Evolutionary conservation across 2,888 invertebrate species (phyloP).

Genomic region (Ephialtes manifestator): DNA sequence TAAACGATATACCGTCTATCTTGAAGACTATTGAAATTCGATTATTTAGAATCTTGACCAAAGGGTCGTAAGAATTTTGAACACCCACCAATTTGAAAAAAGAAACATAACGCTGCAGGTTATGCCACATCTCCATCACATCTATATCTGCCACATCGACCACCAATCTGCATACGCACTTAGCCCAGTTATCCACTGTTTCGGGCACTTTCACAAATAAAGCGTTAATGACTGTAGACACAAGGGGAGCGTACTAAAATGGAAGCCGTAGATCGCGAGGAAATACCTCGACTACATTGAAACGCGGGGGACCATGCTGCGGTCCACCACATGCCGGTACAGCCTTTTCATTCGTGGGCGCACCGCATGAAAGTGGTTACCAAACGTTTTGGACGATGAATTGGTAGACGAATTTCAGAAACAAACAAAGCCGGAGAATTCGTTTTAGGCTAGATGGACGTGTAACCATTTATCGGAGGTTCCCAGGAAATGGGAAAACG

Average conservation of each 20-base stretch:
- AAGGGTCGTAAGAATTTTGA: not conserved
- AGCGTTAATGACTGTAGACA: not conserved
- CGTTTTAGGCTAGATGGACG: conserved; percentile 38
- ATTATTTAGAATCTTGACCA: not conserved
- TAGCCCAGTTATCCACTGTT: not conserved
- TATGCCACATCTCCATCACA: no score
- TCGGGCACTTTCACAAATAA: not conserved
- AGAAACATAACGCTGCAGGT: no score
- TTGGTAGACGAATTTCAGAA: conserved; percentile 55
- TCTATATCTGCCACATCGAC: no score
- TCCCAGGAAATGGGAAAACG: conserved; percentile 55
- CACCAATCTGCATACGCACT: no score
- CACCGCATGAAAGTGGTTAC: conserved; percentile 51
- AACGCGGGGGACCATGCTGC: not conserved
- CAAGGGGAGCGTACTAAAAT: not conserved
- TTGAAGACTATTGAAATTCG: not conserved
- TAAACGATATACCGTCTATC: not conserved
- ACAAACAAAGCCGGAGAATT: conserved; percentile 58
- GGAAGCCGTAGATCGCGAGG: no score
- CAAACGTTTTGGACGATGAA: conserved; percentile 52
- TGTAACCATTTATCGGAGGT: conserved; percentile 40
- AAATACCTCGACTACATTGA: not conserved
- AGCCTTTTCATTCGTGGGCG: conserved; percentile 11
- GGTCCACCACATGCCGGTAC: not conserved
- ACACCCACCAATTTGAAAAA: no score